Conservation (phyloP, 2,113 vertebrate genomes). For the Lycaon pictus region DNA sequence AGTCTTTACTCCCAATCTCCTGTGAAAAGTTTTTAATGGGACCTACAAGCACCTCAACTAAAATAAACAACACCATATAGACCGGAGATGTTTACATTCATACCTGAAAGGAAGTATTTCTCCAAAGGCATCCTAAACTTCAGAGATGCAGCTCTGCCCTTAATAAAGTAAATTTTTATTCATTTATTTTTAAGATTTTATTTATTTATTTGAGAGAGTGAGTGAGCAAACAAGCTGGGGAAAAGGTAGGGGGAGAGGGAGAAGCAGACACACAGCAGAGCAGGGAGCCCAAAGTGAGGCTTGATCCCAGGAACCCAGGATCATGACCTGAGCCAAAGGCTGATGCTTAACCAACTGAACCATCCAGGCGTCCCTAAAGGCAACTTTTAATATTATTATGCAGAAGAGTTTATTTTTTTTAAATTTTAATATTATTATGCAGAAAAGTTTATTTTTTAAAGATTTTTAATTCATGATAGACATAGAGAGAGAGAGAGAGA, state of each 20-base stretch:
- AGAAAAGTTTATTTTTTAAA: neutral
- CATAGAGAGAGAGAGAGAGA: too few relatives aligned
- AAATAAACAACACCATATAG: neutral
- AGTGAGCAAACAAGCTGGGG: too few relatives aligned
- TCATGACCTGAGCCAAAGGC: too few relatives aligned
- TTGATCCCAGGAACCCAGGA: too few relatives aligned
- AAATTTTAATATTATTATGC: neutral
- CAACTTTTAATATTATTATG: neutral
- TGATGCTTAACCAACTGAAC: too few relatives aligned
- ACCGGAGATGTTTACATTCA: neutral
- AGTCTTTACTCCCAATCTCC: neutral
- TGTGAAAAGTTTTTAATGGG: constrained; percentile 41
- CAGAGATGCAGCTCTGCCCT: neutral
- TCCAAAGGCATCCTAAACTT: neutral
- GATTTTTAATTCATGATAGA: too few relatives aligned
- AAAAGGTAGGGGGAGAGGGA: too few relatives aligned
- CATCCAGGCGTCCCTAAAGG: neutral
- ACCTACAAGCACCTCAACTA: constrained; percentile 22
- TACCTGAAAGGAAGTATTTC: constrained; percentile 31
- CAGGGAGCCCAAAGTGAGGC: too few relatives aligned
- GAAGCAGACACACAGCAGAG: too few relatives aligned
- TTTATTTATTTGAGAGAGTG: too few relatives aligned
- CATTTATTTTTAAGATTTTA: too few relatives aligned
- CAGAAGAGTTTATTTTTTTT: neutral
- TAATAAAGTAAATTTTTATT: neutral